A percentile compares a stretch with the other conserved stretches of the same genome.
Conservation (phyloP, 2,797 vertebrate genomes). For the Phylloscopus collybita region DNA sequence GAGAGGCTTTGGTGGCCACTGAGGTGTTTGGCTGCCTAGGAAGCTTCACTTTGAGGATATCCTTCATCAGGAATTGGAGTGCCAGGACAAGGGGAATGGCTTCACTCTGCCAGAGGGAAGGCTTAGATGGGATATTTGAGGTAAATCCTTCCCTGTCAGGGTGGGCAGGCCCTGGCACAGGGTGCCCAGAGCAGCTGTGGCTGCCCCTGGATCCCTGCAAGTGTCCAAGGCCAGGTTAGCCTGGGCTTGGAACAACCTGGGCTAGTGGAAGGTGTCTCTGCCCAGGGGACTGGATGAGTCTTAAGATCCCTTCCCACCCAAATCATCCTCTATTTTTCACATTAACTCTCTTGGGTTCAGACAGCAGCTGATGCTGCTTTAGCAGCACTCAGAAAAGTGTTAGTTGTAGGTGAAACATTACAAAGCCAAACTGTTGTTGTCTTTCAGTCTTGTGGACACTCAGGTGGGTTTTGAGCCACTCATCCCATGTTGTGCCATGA, state of each 20-base stretch:
- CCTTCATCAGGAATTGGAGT: neutral
- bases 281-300: rapidly evolving
- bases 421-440: neutral
- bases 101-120: rapidly evolving
- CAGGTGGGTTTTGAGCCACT: neutral
- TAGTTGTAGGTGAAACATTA: neutral
- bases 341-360: neutral
- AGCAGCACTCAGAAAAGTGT: neutral
- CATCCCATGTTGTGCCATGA: rapidly evolving
- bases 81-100: neutral
- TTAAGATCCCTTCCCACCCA: neutral
- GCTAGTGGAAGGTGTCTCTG: rapidly evolving
- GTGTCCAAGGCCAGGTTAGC: neutral
- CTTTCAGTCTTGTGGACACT: rapidly evolving
- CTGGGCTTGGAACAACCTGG: rapidly evolving
- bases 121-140: neutral
- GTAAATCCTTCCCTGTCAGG: rapidly evolving
- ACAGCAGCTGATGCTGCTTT: neutral
- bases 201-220: neutral
- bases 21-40: neutral
- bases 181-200: neutral
- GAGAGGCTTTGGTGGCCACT: neutral
- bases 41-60: neutral
- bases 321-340: neutral
- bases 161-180: neutral